A percentile compares a stretch with the other conserved stretches of the same genome.
These are phyloP conservation scores for Takifugu rubripes DNA, from an alignment of 2,797 vertebrate genomes.

Conservation along the genomic window DNA sequence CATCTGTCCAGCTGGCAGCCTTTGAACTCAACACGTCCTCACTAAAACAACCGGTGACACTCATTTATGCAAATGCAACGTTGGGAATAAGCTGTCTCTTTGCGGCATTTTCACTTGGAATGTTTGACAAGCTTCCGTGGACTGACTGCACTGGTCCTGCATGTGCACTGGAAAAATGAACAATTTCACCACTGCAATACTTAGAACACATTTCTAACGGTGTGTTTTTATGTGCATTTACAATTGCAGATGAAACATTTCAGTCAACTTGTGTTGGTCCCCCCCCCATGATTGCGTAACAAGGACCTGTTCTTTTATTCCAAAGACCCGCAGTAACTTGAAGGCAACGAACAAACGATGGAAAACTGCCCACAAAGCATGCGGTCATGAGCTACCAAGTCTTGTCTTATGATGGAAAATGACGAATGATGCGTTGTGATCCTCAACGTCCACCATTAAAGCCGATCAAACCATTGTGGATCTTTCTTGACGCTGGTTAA, in stretches of 20 bases:
- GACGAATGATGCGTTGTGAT: slow-evolving; percentile 68
- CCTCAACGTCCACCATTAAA: slow-evolving; percentile 69
- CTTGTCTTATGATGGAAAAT: slow-evolving; percentile 63
- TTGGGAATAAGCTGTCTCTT: slow-evolving; percentile 33
- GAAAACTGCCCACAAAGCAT: slow-evolving; percentile 65
- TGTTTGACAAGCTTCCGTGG: slow-evolving; percentile 36
- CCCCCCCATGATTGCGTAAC: slow-evolving; percentile 25
- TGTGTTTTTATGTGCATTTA: slow-evolving; percentile 46
- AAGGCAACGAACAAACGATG: slow-evolving; percentile 25
- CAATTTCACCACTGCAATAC: slow-evolving; percentile 34
- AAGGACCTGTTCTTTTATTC: slow-evolving; percentile 27
- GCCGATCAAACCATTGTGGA: slow-evolving; percentile 33
- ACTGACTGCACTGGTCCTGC: slow-evolving; percentile 49
- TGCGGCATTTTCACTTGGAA: slow-evolving; percentile 51
- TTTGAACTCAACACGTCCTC: slow-evolving; percentile 21
- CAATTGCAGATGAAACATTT: slow-evolving; percentile 21
- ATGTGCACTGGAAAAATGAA: slow-evolving; percentile 59
- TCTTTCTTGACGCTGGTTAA: slow-evolving; percentile 6
- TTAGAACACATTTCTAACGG: slow-evolving; percentile 38
- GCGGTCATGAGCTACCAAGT: slow-evolving; percentile 60
- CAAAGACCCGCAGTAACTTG: slow-evolving; percentile 6
- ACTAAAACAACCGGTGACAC: slow-evolving; percentile 24
- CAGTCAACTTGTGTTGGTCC: slow-evolving; percentile 26
- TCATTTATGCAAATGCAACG: slow-evolving; percentile 22
- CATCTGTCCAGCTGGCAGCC: slow-evolving; percentile 4